phyloP scores from a whole-genome alignment of 2,888 invertebrate genomes.

The Archaeoteleia sp. region DNA sequence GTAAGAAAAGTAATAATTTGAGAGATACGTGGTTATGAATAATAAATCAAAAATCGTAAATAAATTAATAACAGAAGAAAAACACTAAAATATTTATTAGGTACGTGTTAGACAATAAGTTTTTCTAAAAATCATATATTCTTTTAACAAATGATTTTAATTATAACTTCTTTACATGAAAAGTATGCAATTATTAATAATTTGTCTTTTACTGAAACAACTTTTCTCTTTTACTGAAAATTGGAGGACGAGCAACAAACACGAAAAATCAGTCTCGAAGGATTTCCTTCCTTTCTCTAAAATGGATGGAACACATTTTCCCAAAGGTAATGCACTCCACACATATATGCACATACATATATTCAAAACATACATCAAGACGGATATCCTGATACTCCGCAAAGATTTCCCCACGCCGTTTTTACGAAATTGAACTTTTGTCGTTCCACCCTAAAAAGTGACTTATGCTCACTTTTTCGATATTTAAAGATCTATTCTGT shows the following conservation, averaged over 20 bases:
- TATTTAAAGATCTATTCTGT: neutral
- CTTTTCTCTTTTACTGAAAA: constrained; percentile 18
- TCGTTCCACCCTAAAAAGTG: constrained; percentile 58
- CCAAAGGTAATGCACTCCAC: constrained; percentile 29
- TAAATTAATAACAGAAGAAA: too few species aligned
- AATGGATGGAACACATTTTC: constrained; percentile 39
- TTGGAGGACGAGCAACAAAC: constrained; percentile 25
- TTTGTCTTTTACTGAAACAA: constrained; percentile 15
- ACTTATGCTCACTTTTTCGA: constrained; percentile 12
- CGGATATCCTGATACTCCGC: constrained; percentile 60
- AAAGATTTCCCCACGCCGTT: constrained; percentile 68
- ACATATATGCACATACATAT: constrained; percentile 39
- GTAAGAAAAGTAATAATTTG: too few species aligned
- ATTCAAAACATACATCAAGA: constrained; percentile 48
- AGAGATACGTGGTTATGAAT: too few species aligned
- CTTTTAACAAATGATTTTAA: too few species aligned
- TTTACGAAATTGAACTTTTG: constrained; percentile 70
- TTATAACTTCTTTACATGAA: too few species aligned
- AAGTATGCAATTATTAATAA: too few species aligned
- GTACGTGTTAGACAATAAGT: too few species aligned
- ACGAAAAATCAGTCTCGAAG: constrained; percentile 45
- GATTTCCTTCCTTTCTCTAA: constrained; percentile 38
- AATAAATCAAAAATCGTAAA: too few species aligned
- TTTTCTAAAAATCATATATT: too few species aligned
- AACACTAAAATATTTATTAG: too few species aligned